A percentile compares a stretch with the other conserved stretches of the same genome.
These are phyloP conservation scores for Alaudala cheleensis DNA, from an alignment of 2,113 vertebrate species.

Conservation along the genomic window DNA sequence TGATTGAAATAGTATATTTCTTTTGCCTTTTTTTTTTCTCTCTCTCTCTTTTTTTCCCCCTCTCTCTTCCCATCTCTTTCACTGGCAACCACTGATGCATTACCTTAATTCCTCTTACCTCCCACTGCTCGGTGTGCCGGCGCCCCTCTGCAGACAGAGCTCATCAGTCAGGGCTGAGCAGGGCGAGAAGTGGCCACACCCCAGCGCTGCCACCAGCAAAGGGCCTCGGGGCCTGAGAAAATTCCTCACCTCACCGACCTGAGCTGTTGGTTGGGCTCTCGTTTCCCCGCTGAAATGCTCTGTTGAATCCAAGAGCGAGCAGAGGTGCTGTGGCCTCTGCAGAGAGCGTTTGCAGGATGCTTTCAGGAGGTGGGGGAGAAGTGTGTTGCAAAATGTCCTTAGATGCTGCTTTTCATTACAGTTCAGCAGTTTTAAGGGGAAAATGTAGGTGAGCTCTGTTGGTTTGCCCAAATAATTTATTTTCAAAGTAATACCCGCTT, in stretches of 20 bases:
- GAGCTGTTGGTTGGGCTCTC: neutral
- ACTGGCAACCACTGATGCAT: constrained; percentile 64
- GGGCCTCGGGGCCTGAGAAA: neutral
- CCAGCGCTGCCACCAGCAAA: neutral
- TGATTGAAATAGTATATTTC: constrained; percentile 81
- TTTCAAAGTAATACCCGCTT: neutral
- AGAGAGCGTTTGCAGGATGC: neutral
- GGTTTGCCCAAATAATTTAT: neutral
- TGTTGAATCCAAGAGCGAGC: neutral
- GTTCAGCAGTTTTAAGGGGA: neutral
- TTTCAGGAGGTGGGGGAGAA: neutral
- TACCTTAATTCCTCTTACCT: constrained; percentile 68
- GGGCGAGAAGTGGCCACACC: neutral
- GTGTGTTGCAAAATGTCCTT: neutral
- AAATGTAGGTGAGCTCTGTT: neutral
- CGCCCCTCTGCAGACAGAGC: neutral
- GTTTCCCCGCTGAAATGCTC: neutral
- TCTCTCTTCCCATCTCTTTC: constrained; percentile 57
- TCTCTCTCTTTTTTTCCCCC: accelerated
- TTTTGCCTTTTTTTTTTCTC: neutral
- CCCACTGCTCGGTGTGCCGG: constrained; percentile 32
- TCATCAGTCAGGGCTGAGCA: neutral
- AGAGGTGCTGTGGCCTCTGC: neutral
- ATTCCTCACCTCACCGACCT: neutral
- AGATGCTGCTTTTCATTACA: neutral